A percentile compares a stretch with the other conserved stretches of the same genome.
These are phyloP conservation scores for Brenthis daphne DNA, from an alignment of 2,888 invertebrate species.

Conservation along the genomic window DNA sequence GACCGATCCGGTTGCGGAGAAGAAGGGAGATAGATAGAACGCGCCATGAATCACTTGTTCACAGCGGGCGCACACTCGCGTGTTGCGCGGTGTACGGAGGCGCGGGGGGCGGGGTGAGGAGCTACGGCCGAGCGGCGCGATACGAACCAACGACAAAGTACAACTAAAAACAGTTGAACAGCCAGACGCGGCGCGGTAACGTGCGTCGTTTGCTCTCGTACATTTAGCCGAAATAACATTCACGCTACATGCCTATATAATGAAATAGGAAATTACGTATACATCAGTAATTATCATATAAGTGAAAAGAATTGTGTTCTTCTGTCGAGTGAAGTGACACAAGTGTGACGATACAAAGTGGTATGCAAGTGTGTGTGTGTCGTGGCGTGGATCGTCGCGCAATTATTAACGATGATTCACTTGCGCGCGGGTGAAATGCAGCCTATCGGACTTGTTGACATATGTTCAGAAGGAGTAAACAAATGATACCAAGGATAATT, in stretches of 20 bases:
- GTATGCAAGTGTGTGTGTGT: slow-evolving; percentile 62
- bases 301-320: slow-evolving; percentile 49
- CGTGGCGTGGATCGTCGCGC: slow-evolving; percentile 79
- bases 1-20: slow-evolving; percentile 81
- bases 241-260: slow-evolving; percentile 48
- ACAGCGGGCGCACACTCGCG: slow-evolving; percentile 61
- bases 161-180: slow-evolving; percentile 75
- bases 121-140: slow-evolving; percentile 64
- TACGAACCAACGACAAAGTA: slow-evolving; percentile 73
- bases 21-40: slow-evolving; percentile 82
- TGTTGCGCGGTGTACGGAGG: slow-evolving; percentile 43
- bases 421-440: slow-evolving; percentile 81
- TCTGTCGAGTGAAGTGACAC: slow-evolving; percentile 52
- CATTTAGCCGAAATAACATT: slow-evolving; percentile 50
- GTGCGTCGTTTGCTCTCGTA: slow-evolving; percentile 59
- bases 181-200: slow-evolving; percentile 71
- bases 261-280: slow-evolving; percentile 55
- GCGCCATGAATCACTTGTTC: slow-evolving; percentile 81
- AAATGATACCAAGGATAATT: slow-evolving; percentile 73
- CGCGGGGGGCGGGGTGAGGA: slow-evolving; percentile 58
- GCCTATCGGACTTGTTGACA: slow-evolving; percentile 80
- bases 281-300: slow-evolving; percentile 52
- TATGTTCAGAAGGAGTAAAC: slow-evolving; percentile 74
- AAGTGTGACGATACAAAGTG: slow-evolving; percentile 72
- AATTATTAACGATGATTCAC: slow-evolving; percentile 82